Percentiles rank a stretch among this genome's conserved stretches.
Evolutionary conservation across 2,797 vertebrate species (phyloP).

Genomic region (Eupleurogrammus muticus): DNA sequence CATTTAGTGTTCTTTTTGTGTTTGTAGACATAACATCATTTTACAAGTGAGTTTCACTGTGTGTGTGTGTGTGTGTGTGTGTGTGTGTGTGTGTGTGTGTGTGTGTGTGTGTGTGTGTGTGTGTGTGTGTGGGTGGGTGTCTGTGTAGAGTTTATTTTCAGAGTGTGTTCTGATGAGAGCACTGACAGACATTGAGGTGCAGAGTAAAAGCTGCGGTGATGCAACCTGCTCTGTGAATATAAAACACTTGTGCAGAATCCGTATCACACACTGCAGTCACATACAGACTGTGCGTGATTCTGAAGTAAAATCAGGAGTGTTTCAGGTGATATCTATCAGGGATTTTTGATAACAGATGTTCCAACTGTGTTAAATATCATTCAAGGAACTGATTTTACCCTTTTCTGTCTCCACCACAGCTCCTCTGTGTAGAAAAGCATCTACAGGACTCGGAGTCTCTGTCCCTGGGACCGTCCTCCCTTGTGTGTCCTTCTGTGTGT

Average conservation of each 20-base stretch:
- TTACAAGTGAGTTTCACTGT: conserved; percentile 41
- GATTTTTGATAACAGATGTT: conserved; percentile 5
- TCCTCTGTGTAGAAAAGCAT: conserved; percentile 34
- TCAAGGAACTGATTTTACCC: conserved; percentile 51
- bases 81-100: no score
- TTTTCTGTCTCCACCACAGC: conserved; percentile 37
- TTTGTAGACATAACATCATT: conserved; percentile 49
- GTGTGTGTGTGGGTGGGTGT: conserved; percentile 7
- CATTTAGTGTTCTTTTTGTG: background rate
- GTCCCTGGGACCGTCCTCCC: conserved; percentile 8
- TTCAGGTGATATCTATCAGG: background rate
- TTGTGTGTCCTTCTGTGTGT: conserved; percentile 24
- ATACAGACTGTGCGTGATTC: background rate
- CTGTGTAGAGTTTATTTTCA: no score
- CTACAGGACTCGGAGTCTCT: conserved; percentile 23
- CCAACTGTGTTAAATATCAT: background rate
- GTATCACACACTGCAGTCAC: conserved; percentile 46
- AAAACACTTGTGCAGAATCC: conserved; percentile 70
- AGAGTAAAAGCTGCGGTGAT: conserved; percentile 29
- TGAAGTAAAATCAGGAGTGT: background rate
- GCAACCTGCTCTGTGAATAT: conserved; percentile 51
- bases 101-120: background rate
- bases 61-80: background rate
- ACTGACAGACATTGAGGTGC: conserved; percentile 9
- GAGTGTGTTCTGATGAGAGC: conserved; percentile 3